A percentile compares a stretch with the other conserved stretches of the same genome.
Evolutionary conservation across 2,113 vertebrate species (phyloP).

Genomic region (Brachionichthys hirsutus): DNA sequence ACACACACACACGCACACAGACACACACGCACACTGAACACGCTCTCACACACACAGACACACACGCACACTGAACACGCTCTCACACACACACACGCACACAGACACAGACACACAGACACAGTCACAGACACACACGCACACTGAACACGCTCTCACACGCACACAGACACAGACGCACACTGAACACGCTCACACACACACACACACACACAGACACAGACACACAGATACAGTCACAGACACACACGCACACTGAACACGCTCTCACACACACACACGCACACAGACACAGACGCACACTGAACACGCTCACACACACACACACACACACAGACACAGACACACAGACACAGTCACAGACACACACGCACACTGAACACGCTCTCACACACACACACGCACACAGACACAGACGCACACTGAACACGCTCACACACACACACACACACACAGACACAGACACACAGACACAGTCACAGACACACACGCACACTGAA

Average conservation of each 20-base stretch:
- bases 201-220: slow-evolving; percentile 68
- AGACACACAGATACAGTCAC: slow-evolving; percentile 68
- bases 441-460: slow-evolving; percentile 68
- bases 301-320: slow-evolving; percentile 67
- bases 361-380: slow-evolving; percentile 58
- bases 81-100: slow-evolving; percentile 66
- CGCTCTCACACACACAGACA: too few species aligned
- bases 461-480: slow-evolving; percentile 68
- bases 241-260: slow-evolving; percentile 58
- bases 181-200: slow-evolving; percentile 67
- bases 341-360: slow-evolving; percentile 68
- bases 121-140: slow-evolving; percentile 68
- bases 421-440: slow-evolving; percentile 67
- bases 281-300: slow-evolving; percentile 69
- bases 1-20: slow-evolving; percentile 69
- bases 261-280: slow-evolving; percentile 70
- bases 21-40: slow-evolving; percentile 50
- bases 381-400: slow-evolving; percentile 70
- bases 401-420: slow-evolving; percentile 69
- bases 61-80: too few species aligned
- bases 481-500: slow-evolving; percentile 58
- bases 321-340: slow-evolving; percentile 68
- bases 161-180: slow-evolving; percentile 73
- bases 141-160: too few species aligned
- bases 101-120: slow-evolving; percentile 68